Base-by-base conservation (phyloP, 2,888 invertebrate genomes). In the Coenonympha arcania region DNA sequence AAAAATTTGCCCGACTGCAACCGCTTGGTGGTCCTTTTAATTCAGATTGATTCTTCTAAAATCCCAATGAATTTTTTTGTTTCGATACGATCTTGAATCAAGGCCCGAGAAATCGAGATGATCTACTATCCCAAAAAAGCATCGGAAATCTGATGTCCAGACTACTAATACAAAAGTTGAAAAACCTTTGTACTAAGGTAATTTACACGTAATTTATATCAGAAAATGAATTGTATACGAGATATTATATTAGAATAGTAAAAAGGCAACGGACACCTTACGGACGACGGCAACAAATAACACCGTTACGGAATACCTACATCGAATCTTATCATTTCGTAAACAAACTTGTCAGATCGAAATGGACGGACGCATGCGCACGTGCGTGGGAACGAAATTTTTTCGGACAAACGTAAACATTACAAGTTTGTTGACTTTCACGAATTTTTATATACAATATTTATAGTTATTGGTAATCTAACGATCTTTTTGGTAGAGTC, bases 381-480 rank as follows among this genome's bases (percentile, higher is more conserved):
- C 54, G 56, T 55, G 62, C 63, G 65, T 64, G 64, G 61, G 63
- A 63, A 63, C 49, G 36, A 2, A 31, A 16, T 50, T 56, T 62
- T 59, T n/a, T n/a, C n/a, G 48, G 59, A 62, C 63, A 58, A 58
- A 58, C 47, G 55, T 55, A 55, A 63, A 60, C 57, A 55, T 39
- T 48, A 50, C 46, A 42, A 53, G 55, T 61, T 58, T 64, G 50
- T 62, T 62, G 59, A 60, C 57, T 48, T 42, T 47, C 13, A 48
- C 30, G 45, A 41, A 43, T 49, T 47, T 43, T 46, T 43, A 46
- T 46, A 20, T n/a, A n/a, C 43, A n/a, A 43, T 33, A 15, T 19
- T 30, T 8, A n/a, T n/a, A 9, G 26, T 15, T 15, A 39, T 24
- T 39, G 19, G 18, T 30, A 19, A 20, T 20, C 3, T 31, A 18